Percentiles rank a stretch among this genome's conserved stretches.
Conservation (phyloP, 2,797 vertebrate genomes). For the Phataginus tetradactyla region DNA sequence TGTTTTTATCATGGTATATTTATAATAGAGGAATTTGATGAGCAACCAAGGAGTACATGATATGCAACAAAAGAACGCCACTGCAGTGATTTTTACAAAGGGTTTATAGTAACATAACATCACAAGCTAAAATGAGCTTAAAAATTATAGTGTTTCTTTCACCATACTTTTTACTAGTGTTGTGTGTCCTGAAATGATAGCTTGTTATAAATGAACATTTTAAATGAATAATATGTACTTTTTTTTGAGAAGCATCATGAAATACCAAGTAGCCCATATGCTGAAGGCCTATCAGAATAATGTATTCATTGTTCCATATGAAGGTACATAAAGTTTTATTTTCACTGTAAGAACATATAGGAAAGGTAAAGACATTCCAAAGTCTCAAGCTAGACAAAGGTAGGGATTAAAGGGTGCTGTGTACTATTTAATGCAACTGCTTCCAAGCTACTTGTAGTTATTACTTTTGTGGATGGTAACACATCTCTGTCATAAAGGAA, state of each 20-base stretch:
- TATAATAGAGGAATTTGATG: not conserved
- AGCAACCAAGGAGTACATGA: not conserved
- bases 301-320: not conserved
- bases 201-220: not conserved
- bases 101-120: not conserved
- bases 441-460: not conserved
- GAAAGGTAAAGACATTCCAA: not conserved
- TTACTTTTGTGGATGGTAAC: not conserved
- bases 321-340: not conserved
- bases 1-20: not conserved
- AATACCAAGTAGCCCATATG: not conserved
- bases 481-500: not conserved
- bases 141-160: not conserved
- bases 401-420: not conserved
- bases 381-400: not conserved
- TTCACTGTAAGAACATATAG: not conserved
- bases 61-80: not conserved
- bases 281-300: not conserved
- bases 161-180: not conserved
- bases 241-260: not conserved
- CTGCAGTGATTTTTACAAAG: not conserved
- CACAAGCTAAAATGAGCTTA: not conserved
- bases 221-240: not conserved
- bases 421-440: not conserved
- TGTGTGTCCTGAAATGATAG: not conserved